Percentiles rank a stretch among this genome's conserved stretches.
Conservation (phyloP, 2,113 vertebrate species). For the Dolichallabes microphthalmus region DNA sequence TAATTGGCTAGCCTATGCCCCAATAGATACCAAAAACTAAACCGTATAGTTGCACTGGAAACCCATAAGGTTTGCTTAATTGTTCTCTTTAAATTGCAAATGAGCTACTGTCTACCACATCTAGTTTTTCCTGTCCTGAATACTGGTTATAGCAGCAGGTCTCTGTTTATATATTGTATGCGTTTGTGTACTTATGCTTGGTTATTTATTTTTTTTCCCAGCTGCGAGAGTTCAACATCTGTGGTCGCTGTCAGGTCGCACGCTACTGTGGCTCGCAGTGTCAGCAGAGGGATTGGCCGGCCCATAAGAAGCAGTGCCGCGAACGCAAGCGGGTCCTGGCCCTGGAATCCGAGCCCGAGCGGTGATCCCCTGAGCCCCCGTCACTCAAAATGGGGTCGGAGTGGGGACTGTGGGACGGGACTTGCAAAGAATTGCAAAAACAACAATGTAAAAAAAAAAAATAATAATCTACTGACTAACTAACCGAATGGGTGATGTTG, state of each 20-base stretch:
- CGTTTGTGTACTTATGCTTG: background rate
- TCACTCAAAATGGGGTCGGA: conserved; percentile 48
- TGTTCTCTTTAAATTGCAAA: too few species aligned
- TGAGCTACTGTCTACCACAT: too few species aligned
- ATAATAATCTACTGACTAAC: conserved; percentile 50
- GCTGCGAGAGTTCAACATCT: conserved; percentile 96
- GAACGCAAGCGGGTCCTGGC: conserved; percentile 89
- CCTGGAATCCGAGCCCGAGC: conserved; percentile 91
- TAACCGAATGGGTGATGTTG: conserved; percentile 62
- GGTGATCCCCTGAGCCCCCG: conserved; percentile 71
- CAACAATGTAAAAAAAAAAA: background rate
- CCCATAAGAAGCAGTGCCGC: conserved; percentile 98
- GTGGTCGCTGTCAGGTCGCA: conserved; percentile 94
- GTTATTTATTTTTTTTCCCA: conserved; percentile 48
- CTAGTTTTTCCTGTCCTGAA: too few species aligned
- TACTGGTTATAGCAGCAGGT: too few species aligned
- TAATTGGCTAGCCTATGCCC: too few species aligned
- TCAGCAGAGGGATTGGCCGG: conserved; percentile 98
- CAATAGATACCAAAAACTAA: too few species aligned
- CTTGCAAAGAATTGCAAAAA: conserved; percentile 50
- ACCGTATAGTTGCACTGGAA: too few species aligned
- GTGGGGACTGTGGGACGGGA: conserved; percentile 55
- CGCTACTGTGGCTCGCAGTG: conserved; percentile 98
- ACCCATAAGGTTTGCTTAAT: too few species aligned
- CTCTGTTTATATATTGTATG: background rate